Evolutionary conservation across 2,113 vertebrate species (phyloP).

Genomic region (Pseudorhombus dupliciocellatus): DNA sequence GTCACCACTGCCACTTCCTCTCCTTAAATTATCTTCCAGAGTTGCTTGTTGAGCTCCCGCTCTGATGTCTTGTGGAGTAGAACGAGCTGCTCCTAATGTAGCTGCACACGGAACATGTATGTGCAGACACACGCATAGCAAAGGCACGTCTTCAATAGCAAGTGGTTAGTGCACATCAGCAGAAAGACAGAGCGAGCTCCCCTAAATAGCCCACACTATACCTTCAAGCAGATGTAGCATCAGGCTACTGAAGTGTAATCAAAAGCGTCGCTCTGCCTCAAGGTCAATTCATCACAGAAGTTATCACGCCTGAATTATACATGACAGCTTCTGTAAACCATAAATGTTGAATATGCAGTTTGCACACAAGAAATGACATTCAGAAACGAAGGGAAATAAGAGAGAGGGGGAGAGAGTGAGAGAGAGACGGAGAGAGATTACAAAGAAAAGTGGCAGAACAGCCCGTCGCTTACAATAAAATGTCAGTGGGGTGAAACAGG

Average conservation of each 20-base stretch:
- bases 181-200: constrained; percentile 38
- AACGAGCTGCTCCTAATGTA: constrained; percentile 10
- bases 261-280: constrained; percentile 65
- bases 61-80: constrained; percentile 43
- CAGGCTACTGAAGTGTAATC: constrained; percentile 71
- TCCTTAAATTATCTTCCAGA: constrained; percentile 29
- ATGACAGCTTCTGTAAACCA: constrained; percentile 72
- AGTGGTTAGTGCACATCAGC: constrained; percentile 34
- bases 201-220: constrained; percentile 42
- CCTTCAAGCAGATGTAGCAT: constrained; percentile 58
- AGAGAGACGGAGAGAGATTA: constrained; percentile 5
- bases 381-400: constrained; percentile 13
- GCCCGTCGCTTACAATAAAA: constrained; percentile 38
- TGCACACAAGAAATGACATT: constrained; percentile 36
- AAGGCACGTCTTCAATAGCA: not conserved
- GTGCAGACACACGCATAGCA: not conserved
- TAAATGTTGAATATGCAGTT: constrained; percentile 67
- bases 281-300: constrained; percentile 71
- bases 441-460: constrained; percentile 6
- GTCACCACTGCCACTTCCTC: constrained; percentile 27
- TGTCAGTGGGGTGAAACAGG: constrained; percentile 19
- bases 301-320: constrained; percentile 75
- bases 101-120: not conserved
- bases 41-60: constrained; percentile 20
- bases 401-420: not conserved